phyloP scores from a whole-genome alignment of 1,140 invertebrate genomes.

The Zaprionus ghesquierei region DNA sequence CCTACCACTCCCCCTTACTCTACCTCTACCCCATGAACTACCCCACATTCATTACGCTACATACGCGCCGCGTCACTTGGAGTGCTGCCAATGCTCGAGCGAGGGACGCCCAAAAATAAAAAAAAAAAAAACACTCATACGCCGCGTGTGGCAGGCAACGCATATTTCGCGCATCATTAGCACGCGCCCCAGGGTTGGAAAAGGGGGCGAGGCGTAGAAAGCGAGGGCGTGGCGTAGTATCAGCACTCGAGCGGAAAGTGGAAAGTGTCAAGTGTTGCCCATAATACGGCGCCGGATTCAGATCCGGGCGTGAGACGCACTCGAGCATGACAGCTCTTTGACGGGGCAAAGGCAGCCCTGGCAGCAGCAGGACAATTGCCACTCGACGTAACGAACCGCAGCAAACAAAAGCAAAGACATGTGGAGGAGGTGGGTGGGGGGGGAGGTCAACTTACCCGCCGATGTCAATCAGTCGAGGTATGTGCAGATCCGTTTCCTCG shows the following conservation, averaged over 20 bases:
- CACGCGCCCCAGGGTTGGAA: slow-evolving; percentile 61
- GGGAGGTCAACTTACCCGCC: slow-evolving; percentile 66
- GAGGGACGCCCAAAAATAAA: slow-evolving; percentile 59
- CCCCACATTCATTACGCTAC: not conserved
- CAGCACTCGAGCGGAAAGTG: slow-evolving; percentile 52
- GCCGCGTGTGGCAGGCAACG: slow-evolving; percentile 43
- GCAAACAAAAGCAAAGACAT: slow-evolving; percentile 52
- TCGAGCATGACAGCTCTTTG: slow-evolving; percentile 73
- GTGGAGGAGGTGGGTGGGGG: no score
- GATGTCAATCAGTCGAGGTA: slow-evolving; percentile 85
- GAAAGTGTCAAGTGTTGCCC: slow-evolving; percentile 81
- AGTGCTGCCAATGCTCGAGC: slow-evolving; percentile 23
- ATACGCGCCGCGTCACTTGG: not conserved
- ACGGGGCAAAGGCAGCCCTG: slow-evolving; percentile 30
- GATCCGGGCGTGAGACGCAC: slow-evolving; percentile 48
- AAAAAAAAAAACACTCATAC: slow-evolving; percentile 67
- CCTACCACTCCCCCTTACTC: no score
- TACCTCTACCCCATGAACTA: not conserved
- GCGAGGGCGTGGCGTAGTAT: not conserved
- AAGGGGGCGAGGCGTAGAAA: not conserved
- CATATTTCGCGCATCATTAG: slow-evolving; percentile 82
- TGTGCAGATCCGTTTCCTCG: slow-evolving; percentile 84
- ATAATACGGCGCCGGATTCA: slow-evolving; percentile 57
- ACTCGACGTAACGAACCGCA: slow-evolving; percentile 77
- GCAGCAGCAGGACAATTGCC: slow-evolving; percentile 68